Base-by-base conservation (phyloP, 1,140 invertebrate genomes). In the Hyphantria cunea region DNA sequence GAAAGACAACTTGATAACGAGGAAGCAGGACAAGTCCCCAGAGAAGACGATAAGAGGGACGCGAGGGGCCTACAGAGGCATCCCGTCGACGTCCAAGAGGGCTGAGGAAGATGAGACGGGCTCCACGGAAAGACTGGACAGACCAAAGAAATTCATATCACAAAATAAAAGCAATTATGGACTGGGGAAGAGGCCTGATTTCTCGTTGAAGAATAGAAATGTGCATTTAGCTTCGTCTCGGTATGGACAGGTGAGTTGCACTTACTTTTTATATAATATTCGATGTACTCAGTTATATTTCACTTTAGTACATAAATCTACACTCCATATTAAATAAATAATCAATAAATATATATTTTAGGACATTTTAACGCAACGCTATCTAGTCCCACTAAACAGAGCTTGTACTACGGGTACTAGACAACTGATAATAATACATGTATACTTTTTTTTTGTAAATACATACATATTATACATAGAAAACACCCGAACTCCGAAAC, bases 1-100 rank as follows among this genome's bases (percentile, higher is more conserved):
- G 68, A 90, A 90, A 76, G 87, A 90, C 72, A 90, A 89, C 66
- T 75, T 89, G 48, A 89, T 90, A 5, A 82, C 91, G n/a, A 78
- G 91, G 58, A 92, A 92, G 62, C 86, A 90, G 71, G 91, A 92
- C 71, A 91, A 91, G 70, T 88, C 83, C 51, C 91, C 91, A 4
- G 91, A 92, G 72, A 92, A 92, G 72, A 87, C 84, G 6, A 89
- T 89, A 45, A 74, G 87, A 15, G 84, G 86, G 0, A 90, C 88
- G 10, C 73, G 86, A 41, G 86, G 87, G 6, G 87, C 86, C 6
- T 89, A 89, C 64, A 68, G 91, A 66, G 82, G 81, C 6, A 73
- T 83, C 56, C 78, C 84, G 47, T 83, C 84, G 12, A 84, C 82
- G 25, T 81, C 87, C 8, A 86, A 89, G 66, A 68, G 80, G 31